Percentiles rank a stretch among this genome's conserved stretches.
Evolutionary conservation across 2,113 vertebrate species (phyloP).

Genomic region (Megalops atlanticus): DNA sequence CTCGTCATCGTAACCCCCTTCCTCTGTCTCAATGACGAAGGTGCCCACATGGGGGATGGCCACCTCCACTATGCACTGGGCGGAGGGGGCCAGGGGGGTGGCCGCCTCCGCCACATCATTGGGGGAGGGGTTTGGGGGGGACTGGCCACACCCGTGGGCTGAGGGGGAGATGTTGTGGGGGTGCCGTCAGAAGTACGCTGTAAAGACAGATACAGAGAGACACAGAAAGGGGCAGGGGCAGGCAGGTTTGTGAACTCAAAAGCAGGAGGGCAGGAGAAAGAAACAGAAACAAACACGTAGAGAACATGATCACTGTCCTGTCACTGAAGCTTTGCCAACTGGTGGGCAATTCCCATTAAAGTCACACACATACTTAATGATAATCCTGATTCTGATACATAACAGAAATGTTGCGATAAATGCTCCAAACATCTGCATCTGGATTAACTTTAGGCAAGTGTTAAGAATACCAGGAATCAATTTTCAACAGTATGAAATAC

Average conservation of each 20-base stretch:
- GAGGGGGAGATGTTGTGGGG: neutral
- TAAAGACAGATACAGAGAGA: neutral
- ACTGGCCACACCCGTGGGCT: neutral
- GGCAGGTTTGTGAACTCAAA: neutral
- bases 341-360: neutral
- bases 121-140: neutral
- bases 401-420: neutral
- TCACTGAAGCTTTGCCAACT: neutral
- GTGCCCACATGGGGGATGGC: conserved; percentile 91
- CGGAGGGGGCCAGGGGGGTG: conserved; percentile 58
- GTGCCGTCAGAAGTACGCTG: neutral
- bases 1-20: conserved; percentile 97
- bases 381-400: neutral
- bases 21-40: conserved; percentile 91
- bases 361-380: neutral
- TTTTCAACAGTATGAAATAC: neutral
- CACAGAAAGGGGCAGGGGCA: neutral
- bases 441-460: neutral
- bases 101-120: conserved; percentile 43
- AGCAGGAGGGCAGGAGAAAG: neutral
- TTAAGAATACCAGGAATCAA: neutral
- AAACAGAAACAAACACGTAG: neutral
- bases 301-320: neutral
- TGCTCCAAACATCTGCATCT: neutral
- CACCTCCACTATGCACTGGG: conserved; percentile 89